phyloP scores from a whole-genome alignment of 2,888 invertebrate species.

The Scelioninae gen. 1 region DNA sequence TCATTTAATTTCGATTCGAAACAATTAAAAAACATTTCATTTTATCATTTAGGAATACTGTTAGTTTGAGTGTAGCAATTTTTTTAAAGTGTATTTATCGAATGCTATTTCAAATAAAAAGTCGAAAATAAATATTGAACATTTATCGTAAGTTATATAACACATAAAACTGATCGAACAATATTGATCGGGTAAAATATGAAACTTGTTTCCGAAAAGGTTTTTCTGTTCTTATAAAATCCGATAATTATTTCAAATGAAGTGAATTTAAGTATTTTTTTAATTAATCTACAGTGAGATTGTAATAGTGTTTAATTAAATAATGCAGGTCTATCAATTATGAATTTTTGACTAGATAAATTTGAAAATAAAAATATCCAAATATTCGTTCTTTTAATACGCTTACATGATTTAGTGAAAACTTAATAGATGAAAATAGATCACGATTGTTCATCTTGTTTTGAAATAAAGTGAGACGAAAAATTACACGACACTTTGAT shows the following conservation, averaged over 20 bases:
- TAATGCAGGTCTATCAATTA: constrained; percentile 2
- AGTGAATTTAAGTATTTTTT: neutral
- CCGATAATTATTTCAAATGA: too few relatives aligned
- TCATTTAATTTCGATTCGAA: neutral
- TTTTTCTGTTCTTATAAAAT: too few relatives aligned
- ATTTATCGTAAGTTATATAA: constrained; percentile 35
- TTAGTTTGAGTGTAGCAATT: constrained; percentile 19
- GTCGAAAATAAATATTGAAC: constrained; percentile 55
- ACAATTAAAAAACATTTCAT: constrained; percentile 38
- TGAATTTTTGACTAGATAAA: constrained; percentile 10
- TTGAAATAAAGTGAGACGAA: constrained; percentile 44
- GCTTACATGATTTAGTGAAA: constrained; percentile 8
- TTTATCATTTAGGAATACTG: constrained; percentile 15
- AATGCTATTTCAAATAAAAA: constrained; percentile 29
- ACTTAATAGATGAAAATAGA: constrained; percentile 39
- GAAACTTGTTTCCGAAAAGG: constrained; percentile 30
- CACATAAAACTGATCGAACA: constrained; percentile 45
- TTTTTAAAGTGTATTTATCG: constrained; percentile 38
- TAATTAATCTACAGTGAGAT: neutral
- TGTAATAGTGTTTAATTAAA: constrained; percentile 13
- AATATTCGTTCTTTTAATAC: constrained; percentile 24
- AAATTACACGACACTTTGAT: constrained; percentile 47
- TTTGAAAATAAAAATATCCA: constrained; percentile 13
- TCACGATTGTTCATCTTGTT: constrained; percentile 36
- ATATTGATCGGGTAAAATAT: constrained; percentile 28